A percentile compares a stretch with the other conserved stretches of the same genome.
Evolutionary conservation across 2,797 vertebrate species (phyloP).

Genomic region (Telmatherina bonti): DNA sequence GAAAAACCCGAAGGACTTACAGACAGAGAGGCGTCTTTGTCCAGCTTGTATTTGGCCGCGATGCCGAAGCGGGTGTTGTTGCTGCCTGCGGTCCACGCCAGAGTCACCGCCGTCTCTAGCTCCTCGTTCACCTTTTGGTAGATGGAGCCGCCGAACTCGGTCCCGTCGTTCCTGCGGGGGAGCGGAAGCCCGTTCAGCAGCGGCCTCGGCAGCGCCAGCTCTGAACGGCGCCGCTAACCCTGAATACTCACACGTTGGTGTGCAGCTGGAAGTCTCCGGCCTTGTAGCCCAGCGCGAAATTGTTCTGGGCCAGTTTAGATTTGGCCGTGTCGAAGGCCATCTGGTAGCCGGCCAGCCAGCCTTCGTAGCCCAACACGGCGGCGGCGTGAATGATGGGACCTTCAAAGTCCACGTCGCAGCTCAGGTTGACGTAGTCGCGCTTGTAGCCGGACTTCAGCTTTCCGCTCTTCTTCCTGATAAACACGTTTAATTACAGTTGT

Average conservation of each 20-base stretch:
- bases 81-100: conserved; percentile 97
- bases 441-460: conserved; percentile 96
- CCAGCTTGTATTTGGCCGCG: conserved; percentile 92
- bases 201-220: not conserved
- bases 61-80: conserved; percentile 98
- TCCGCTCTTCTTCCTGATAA: conserved; percentile 92
- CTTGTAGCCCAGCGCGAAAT: conserved; percentile 93
- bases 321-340: conserved; percentile 96
- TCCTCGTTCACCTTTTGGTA: conserved; percentile 94
- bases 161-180: conserved; percentile 90
- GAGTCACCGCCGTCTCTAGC: conserved; percentile 92
- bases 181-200: not conserved
- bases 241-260: conserved; percentile 91
- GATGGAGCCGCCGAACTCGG: conserved; percentile 95
- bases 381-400: conserved; percentile 91
- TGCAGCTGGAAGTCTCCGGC: conserved; percentile 96
- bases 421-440: conserved; percentile 90
- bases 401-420: conserved; percentile 92
- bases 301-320: conserved; percentile 93
- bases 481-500: too few species aligned
- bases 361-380: conserved; percentile 91
- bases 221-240: too few species aligned
- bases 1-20: conserved; percentile 68
- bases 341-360: conserved; percentile 96
- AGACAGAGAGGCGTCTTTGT: conserved; percentile 89